Conservation (phyloP, 2,797 vertebrate genomes). For the Epinephelus coioides region DNA sequence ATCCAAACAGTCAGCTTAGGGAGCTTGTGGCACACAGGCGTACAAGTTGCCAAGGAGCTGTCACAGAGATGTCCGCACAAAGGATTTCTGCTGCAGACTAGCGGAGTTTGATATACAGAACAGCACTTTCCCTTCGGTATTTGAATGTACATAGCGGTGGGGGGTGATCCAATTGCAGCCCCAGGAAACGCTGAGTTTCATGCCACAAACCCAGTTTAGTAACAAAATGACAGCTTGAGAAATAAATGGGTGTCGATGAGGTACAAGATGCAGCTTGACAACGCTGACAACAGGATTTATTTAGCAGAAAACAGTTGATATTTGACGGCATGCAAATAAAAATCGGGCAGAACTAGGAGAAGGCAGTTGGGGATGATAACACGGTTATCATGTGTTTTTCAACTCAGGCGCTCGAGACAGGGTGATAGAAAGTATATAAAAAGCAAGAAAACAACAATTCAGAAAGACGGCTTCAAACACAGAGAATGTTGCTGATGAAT, state of each 20-base stretch:
- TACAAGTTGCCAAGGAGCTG: slow-evolving; percentile 85
- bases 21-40: slow-evolving; percentile 81
- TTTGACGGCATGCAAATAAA: slow-evolving; percentile 56
- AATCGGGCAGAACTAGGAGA: slow-evolving; percentile 43
- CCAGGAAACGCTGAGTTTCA: slow-evolving; percentile 57
- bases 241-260: slow-evolving; percentile 63
- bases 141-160: slow-evolving; percentile 78
- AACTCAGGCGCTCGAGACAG: neutral
- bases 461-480: slow-evolving; percentile 19
- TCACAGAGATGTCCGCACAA: slow-evolving; percentile 84
- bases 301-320: slow-evolving; percentile 37
- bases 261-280: slow-evolving; percentile 57
- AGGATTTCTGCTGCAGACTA: slow-evolving; percentile 77
- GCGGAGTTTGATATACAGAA: slow-evolving; percentile 80
- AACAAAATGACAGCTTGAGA: slow-evolving; percentile 68
- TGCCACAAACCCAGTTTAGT: slow-evolving; percentile 60
- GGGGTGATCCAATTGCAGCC: slow-evolving; percentile 76
- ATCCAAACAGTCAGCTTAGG: slow-evolving; percentile 86
- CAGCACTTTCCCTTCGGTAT: slow-evolving; percentile 74
- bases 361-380: slow-evolving; percentile 35
- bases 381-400: slow-evolving; percentile 50
- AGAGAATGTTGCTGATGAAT: slow-evolving; percentile 6
- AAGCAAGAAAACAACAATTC: slow-evolving; percentile 9
- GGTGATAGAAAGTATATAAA: slow-evolving; percentile 16
- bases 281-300: slow-evolving; percentile 54